Evolutionary conservation across 1,140 invertebrate genomes (phyloP), one percentile per base, ranked within the genome.

Genomic region (Aphelinus atriplicis): DNA sequence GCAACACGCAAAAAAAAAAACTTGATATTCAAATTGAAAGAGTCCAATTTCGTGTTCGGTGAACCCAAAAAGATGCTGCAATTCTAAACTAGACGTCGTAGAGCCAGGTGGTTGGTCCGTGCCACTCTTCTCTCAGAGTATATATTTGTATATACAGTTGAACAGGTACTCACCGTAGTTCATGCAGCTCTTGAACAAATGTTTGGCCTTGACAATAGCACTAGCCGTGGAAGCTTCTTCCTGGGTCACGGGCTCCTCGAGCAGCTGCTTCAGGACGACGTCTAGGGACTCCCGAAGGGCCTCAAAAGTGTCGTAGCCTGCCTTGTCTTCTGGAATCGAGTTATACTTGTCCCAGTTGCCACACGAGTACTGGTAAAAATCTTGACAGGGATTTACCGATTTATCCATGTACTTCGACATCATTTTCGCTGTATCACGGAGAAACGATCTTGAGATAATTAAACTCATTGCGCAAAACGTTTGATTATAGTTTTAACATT

Each of bases 341-440:
- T 97, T 95, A 58, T 92, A 88, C 47, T 91, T 90, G 47, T 92
- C 91, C 95, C 95, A 97, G 78, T 95, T 94, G 10, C 95, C 95
- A 83, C 96, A 98, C 0, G 95, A 93, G 81, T 93, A 98, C 81
- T 95, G 91, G 84, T 97, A 98, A 84, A 98, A 98, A 84, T 98
- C 95, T 2, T 94, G 88, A 84, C 97, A 98, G 0, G 97, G 96
- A 86, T 97, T 91, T 0, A 91, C 91, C 26, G 84, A 87, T 1
- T 81, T 84, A 80, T 97, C 94, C 93, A 97, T 96, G 78, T 93
- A 94, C 73, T 91, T 90, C 76, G 89, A 88, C 93, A 95, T 95
- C 75, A 93, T 91, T 76, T 90, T 89, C 60, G 85, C 89, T 90
- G 78, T 53, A 75, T 84, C 26, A 74, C 43, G n/a, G 60, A 48